These are phyloP conservation scores for Pseudococcus jackbeardsleyi DNA, from an alignment of 2,888 invertebrate genomes.

Conservation along the genomic window DNA sequence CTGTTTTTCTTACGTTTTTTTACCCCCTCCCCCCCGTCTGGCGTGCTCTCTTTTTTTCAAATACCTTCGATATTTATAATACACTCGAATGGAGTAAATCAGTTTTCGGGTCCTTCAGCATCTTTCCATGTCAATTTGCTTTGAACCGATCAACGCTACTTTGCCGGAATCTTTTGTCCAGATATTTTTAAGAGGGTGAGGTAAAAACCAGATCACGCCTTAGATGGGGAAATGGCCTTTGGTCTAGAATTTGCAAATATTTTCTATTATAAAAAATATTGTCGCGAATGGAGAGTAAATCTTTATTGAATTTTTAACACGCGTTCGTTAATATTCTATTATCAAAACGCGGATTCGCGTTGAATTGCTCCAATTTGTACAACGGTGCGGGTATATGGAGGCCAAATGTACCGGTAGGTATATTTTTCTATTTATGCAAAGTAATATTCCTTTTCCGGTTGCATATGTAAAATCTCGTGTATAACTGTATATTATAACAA, in stretches of 20 bases:
- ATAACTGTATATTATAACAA: background rate
- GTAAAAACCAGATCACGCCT: slow-evolving; percentile 52
- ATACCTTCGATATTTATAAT: slow-evolving; percentile 25
- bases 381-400: too few relatives aligned
- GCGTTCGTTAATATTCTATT: slow-evolving; percentile 54
- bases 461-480: background rate
- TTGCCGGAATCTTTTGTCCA: slow-evolving; percentile 21
- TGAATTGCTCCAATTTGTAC: slow-evolving; percentile 23
- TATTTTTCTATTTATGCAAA: slow-evolving; percentile 51
- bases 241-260: slow-evolving; percentile 52
- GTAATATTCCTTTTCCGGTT: slow-evolving; percentile 49
- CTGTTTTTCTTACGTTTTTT: background rate
- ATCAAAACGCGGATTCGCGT: background rate
- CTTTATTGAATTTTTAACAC: slow-evolving; percentile 51
- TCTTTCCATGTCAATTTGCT: slow-evolving; percentile 42
- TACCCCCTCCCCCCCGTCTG: background rate
- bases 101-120: background rate
- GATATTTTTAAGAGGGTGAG: slow-evolving; percentile 34
- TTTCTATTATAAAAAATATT: slow-evolving; percentile 46
- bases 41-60: background rate
- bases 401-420: background rate
- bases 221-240: slow-evolving; percentile 40
- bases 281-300: slow-evolving; percentile 26
- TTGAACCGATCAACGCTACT: slow-evolving; percentile 30
- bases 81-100: slow-evolving; percentile 32